A percentile compares a stretch with the other conserved stretches of the same genome.
Conservation (phyloP, 2,797 vertebrate species). For the Spondyliosoma cantharus region DNA sequence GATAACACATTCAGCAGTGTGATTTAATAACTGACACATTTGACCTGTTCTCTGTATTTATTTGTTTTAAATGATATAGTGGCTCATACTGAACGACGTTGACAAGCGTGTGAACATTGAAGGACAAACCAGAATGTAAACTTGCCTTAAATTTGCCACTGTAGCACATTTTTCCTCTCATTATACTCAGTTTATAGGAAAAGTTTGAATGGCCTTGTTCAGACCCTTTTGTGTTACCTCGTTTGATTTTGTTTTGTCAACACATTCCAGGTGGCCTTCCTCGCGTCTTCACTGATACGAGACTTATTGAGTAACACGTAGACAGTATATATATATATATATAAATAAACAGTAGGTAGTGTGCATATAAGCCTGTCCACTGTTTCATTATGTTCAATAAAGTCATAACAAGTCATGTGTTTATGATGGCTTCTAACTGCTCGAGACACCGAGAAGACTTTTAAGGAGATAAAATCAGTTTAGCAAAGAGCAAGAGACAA, state of each 20-base stretch:
- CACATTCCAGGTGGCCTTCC: slow-evolving; percentile 69
- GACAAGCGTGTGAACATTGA: slow-evolving; percentile 68
- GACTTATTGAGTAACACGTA: slow-evolving; percentile 30
- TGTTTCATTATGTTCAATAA: slow-evolving; percentile 75
- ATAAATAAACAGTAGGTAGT: slow-evolving; percentile 25
- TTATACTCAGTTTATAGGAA: slow-evolving; percentile 22
- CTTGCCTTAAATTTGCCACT: slow-evolving; percentile 79
- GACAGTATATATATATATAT: background rate
- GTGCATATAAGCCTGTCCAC: slow-evolving; percentile 44
- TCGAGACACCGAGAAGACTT: slow-evolving; percentile 2
- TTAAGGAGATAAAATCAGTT: slow-evolving; percentile 22
- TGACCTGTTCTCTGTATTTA: slow-evolving; percentile 52
- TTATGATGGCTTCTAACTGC: background rate
- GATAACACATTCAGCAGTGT: slow-evolving; percentile 22
- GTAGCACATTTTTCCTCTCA: slow-evolving; percentile 55
- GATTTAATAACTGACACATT: slow-evolving; percentile 14
- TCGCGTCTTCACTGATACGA: slow-evolving; percentile 42
- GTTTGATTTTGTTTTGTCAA: slow-evolving; percentile 23
- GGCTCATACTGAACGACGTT: slow-evolving; percentile 49
- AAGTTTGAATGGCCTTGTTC: slow-evolving; percentile 48
- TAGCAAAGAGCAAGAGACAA: background rate
- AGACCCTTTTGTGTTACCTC: slow-evolving; percentile 38
- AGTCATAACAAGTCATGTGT: slow-evolving; percentile 51
- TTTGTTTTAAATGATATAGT: slow-evolving; percentile 48
- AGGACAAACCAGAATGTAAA: slow-evolving; percentile 70